Percentiles rank a stretch among this genome's conserved stretches.
Conservation (phyloP, 2,113 vertebrate genomes). For the rat (Rattus norvegicus) region DNA sequence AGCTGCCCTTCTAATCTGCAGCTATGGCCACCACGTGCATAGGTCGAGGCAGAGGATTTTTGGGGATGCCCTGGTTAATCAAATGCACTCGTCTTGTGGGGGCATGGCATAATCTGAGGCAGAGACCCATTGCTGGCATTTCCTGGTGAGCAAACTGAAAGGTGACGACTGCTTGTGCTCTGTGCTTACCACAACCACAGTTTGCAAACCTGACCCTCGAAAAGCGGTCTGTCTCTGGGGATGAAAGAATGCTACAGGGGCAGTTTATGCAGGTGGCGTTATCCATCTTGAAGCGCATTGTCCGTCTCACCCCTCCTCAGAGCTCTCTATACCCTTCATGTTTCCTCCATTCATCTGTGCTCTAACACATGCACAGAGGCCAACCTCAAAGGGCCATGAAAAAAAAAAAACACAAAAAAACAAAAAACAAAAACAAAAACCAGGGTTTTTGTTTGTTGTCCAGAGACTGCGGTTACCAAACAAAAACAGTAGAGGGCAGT, state of each 20-base stretch:
- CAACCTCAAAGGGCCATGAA: not conserved
- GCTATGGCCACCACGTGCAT: not conserved
- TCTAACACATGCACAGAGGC: not conserved
- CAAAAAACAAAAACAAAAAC: not conserved
- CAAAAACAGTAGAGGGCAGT: constrained; percentile 36
- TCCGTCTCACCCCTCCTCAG: constrained; percentile 39
- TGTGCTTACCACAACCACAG: no score
- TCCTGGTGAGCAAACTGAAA: not conserved
- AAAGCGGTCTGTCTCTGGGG: constrained; percentile 26
- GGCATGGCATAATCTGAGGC: not conserved
- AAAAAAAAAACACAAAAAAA: not conserved
- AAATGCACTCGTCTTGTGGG: not conserved
- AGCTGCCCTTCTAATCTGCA: not conserved
- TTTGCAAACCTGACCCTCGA: constrained; percentile 42
- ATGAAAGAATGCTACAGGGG: not conserved
- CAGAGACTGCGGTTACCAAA: not conserved
- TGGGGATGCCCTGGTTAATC: not conserved
- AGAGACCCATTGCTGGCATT: not conserved
- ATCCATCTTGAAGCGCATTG: constrained; percentile 64
- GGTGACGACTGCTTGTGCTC: not conserved
- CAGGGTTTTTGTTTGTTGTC: not conserved
- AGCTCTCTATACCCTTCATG: constrained; percentile 29
- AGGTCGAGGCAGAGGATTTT: not conserved
- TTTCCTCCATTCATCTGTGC: constrained; percentile 24
- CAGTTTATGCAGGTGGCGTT: constrained; percentile 39